phyloP scores from a whole-genome alignment of 2,113 vertebrate genomes.

The Passerina amoena region DNA sequence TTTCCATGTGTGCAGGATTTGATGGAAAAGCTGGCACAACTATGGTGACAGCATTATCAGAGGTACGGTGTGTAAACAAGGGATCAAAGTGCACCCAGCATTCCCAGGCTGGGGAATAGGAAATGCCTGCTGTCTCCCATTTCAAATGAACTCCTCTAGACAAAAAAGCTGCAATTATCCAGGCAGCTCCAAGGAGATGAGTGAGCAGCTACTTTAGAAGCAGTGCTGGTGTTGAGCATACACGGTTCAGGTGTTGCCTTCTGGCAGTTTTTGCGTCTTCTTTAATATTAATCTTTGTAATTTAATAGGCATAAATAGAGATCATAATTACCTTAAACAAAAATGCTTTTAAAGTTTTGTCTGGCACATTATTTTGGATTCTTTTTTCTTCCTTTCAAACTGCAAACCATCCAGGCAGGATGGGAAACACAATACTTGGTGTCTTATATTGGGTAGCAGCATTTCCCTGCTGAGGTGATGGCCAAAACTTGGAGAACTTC shows the following conservation, averaged over 20 bases:
- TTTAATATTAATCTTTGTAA: slow-evolving; percentile 67
- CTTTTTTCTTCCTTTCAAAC: neutral
- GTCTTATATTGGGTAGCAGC: neutral
- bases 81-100: slow-evolving; percentile 29
- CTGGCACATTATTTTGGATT: slow-evolving; percentile 16
- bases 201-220: slow-evolving; percentile 51
- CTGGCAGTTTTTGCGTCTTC: slow-evolving; percentile 59
- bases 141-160: slow-evolving; percentile 38
- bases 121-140: slow-evolving; percentile 52
- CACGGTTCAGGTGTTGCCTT: slow-evolving; percentile 64
- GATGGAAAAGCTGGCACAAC: neutral
- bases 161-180: slow-evolving; percentile 42
- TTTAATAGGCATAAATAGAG: slow-evolving; percentile 70
- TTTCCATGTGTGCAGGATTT: neutral
- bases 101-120: slow-evolving; percentile 27
- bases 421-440: neutral
- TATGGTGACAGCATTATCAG: neutral
- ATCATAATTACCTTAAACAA: slow-evolving; percentile 66
- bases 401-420: neutral
- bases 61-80: neutral
- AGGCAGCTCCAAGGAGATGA: slow-evolving; percentile 40
- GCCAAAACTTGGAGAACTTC: neutral
- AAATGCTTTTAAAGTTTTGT: slow-evolving; percentile 61
- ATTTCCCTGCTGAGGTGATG: neutral
- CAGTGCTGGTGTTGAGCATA: slow-evolving; percentile 2